phyloP scores from a whole-genome alignment of 2,113 vertebrate genomes.

The Cavia porcellus region DNA sequence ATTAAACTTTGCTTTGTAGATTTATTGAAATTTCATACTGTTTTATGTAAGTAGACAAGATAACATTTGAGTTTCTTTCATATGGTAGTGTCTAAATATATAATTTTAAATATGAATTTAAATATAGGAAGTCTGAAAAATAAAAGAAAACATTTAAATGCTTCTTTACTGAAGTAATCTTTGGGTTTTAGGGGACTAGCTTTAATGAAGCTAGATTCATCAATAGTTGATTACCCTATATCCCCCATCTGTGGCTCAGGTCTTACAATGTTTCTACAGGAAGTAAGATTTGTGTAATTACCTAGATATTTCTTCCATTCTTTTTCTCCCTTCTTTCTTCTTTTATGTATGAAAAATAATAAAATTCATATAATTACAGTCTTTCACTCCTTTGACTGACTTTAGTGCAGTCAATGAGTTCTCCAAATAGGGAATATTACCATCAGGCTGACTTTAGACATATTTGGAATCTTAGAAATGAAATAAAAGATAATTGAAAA shows the following conservation, averaged over 20 bases:
- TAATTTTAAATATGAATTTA: neutral
- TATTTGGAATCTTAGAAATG: conserved; percentile 5
- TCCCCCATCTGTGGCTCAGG: neutral
- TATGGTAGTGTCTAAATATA: neutral
- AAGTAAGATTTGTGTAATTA: neutral
- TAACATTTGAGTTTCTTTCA: conserved; percentile 1
- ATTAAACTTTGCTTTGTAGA: neutral
- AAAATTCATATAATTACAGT: neutral
- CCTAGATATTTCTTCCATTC: neutral
- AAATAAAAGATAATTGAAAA: neutral
- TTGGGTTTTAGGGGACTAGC: neutral
- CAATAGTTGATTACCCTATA: neutral
- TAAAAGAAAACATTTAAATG: neutral
- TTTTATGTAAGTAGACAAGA: neutral
- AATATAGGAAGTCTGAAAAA: neutral
- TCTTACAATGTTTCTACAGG: neutral
- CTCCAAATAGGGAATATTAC: neutral
- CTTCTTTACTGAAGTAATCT: neutral
- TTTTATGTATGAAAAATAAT: conserved; percentile 2
- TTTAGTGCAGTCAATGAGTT: neutral
- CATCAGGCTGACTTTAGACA: neutral
- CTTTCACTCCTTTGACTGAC: neutral
- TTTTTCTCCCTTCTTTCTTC: neutral
- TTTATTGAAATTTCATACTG: neutral
- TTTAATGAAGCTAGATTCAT: conserved; percentile 6